Conservation (phyloP, 2,113 vertebrate genomes). For the Xiphophorus maculatus region DNA sequence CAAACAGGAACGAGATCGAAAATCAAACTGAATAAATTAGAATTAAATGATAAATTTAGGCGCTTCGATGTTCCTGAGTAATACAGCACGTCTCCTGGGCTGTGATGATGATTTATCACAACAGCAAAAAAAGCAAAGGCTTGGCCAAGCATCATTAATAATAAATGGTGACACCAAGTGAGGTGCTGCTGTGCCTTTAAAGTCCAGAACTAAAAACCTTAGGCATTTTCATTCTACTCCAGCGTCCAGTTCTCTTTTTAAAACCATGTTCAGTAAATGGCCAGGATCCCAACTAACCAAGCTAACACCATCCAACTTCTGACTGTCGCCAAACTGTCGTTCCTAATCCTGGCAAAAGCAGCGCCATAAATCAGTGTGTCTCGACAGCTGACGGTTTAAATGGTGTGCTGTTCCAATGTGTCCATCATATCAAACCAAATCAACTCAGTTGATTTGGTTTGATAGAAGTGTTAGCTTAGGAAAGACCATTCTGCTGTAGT, state of each 20-base stretch:
- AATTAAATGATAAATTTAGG: conserved; percentile 53
- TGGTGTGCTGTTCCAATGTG: too few relatives aligned
- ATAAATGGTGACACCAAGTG: conserved; percentile 46
- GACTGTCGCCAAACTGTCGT: too few relatives aligned
- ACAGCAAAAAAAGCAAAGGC: conserved; percentile 18
- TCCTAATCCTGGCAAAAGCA: too few relatives aligned
- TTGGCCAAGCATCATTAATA: conserved; percentile 38
- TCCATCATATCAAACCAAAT: too few relatives aligned
- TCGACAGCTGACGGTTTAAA: too few relatives aligned
- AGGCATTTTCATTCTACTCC: conserved; percentile 7
- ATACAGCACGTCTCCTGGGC: neutral
- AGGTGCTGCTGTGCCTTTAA: conserved; percentile 24
- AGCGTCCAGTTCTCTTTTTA: neutral
- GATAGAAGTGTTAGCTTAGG: too few relatives aligned
- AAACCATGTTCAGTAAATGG: neutral
- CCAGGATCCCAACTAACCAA: neutral
- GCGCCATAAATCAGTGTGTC: too few relatives aligned
- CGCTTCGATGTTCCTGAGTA: conserved; percentile 31
- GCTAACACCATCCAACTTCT: too few relatives aligned
- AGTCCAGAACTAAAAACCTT: conserved; percentile 24
- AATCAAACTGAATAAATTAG: conserved; percentile 48
- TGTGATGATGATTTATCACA: conserved; percentile 54
- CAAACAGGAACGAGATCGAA: conserved; percentile 42
- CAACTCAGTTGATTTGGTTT: too few relatives aligned
- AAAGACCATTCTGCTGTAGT: too few relatives aligned